These are phyloP conservation scores for Ammodytes dubius DNA, from an alignment of 2,113 vertebrate genomes.

Conservation along the genomic window DNA sequence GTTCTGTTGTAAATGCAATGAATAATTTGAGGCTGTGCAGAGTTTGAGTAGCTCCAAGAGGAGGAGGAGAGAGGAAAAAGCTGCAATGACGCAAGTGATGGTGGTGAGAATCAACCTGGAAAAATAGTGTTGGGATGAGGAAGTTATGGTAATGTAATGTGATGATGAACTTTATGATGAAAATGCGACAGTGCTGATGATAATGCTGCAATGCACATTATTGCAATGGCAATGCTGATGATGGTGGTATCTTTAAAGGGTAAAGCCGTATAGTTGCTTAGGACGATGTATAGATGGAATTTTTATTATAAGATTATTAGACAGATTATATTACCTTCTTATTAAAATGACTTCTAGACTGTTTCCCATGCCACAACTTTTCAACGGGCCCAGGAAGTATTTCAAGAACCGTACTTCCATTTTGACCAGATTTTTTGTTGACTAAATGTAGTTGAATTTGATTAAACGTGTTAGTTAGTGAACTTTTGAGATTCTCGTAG, in stretches of 20 bases:
- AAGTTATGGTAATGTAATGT: background rate
- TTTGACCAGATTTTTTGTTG: background rate
- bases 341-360: background rate
- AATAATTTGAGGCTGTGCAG: slow-evolving; percentile 33
- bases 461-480: too few relatives aligned
- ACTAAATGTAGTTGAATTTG: background rate
- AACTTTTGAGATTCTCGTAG: too few relatives aligned
- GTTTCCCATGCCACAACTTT: background rate
- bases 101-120: slow-evolving; percentile 4
- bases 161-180: slow-evolving; percentile 12
- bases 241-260: background rate
- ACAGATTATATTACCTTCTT: background rate
- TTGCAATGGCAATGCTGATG: background rate
- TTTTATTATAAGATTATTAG: background rate
- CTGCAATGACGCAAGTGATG: slow-evolving; percentile 22
- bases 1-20: slow-evolving; percentile 36
- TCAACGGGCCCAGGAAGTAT: background rate
- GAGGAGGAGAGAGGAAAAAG: slow-evolving; percentile 27
- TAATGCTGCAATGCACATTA: background rate
- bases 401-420: background rate
- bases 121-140: slow-evolving; percentile 2
- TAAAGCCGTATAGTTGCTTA: background rate
- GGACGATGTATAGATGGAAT: background rate
- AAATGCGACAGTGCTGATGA: slow-evolving; percentile 11
- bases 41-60: slow-evolving; percentile 20